phyloP scores from a whole-genome alignment of 1,140 invertebrate genomes.

The Zaprionus capensis region DNA sequence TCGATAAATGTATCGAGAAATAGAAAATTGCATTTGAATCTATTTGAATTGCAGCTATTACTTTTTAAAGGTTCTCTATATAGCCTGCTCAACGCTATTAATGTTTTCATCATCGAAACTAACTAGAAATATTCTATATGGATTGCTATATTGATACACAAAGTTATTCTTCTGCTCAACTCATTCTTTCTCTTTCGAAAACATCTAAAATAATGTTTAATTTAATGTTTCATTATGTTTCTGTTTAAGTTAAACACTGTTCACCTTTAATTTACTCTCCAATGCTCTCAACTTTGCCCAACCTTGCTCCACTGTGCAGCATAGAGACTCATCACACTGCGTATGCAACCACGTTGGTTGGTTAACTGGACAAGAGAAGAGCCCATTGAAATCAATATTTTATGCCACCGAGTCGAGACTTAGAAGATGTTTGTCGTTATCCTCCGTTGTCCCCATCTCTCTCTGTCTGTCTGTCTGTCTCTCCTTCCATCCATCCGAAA shows the following conservation, averaged over 20 bases:
- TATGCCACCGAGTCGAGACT: slow-evolving; percentile 56
- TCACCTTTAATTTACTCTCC: background rate
- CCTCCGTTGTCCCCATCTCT: background rate
- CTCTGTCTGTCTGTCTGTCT: background rate
- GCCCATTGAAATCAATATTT: slow-evolving; percentile 76
- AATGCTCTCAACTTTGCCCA: background rate
- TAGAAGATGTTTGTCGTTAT: slow-evolving; percentile 35
- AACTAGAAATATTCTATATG: no score
- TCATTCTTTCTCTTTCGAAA: no score
- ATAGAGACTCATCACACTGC: slow-evolving; percentile 7
- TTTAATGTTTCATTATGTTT: no score
- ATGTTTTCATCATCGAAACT: no score
- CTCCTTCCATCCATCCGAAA: slow-evolving; percentile 26
- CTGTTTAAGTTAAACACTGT: background rate
- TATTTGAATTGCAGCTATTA: no score
- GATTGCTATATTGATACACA: no score
- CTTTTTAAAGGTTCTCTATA: no score
- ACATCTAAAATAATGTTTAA: no score
- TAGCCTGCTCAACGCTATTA: no score
- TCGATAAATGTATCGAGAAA: no score
- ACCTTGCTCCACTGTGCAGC: background rate
- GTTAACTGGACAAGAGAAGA: slow-evolving; percentile 24
- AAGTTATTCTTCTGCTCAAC: no score
- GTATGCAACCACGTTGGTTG: slow-evolving; percentile 23
- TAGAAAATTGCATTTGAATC: no score